phyloP scores from a whole-genome alignment of 2,888 invertebrate species.

The Eristalis tenax region DNA sequence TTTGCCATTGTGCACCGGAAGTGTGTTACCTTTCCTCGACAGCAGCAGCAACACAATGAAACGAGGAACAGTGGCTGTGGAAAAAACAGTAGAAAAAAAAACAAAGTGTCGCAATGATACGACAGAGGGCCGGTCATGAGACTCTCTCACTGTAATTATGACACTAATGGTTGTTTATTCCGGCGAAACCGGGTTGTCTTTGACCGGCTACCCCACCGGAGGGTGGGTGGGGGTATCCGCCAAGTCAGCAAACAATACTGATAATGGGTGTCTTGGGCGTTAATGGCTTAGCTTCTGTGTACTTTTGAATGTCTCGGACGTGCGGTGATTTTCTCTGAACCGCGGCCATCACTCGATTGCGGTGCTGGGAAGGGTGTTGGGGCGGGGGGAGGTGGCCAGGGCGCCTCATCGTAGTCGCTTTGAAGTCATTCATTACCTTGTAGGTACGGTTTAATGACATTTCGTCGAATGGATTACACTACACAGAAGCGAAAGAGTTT shows the following conservation, averaged over 20 bases:
- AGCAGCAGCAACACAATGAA: neutral
- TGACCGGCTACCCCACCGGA: neutral
- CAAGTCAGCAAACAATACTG: conserved; percentile 25
- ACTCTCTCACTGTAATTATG: conserved; percentile 50
- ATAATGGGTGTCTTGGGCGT: conserved; percentile 27
- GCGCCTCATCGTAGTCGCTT: neutral
- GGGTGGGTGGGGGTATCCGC: neutral
- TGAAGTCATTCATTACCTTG: neutral
- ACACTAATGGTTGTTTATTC: conserved; percentile 37
- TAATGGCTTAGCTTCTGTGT: conserved; percentile 43
- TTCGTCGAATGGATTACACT: conserved; percentile 33
- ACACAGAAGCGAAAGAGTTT: conserved; percentile 28
- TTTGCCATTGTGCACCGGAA: conserved; percentile 66
- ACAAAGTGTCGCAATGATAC: conserved; percentile 46
- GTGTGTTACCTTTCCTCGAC: conserved; percentile 18
- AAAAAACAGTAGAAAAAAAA: neutral
- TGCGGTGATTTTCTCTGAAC: neutral
- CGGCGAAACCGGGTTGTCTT: conserved; percentile 26
- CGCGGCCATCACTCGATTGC: neutral
- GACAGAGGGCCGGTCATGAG: conserved; percentile 41
- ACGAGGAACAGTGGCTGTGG: neutral
- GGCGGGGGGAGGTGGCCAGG: neutral
- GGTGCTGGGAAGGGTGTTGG: neutral
- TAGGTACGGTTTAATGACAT: conserved; percentile 44
- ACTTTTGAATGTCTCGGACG: conserved; percentile 7